phyloP scores from a whole-genome alignment of 30 jellyfish, hydroid and myxozoan genomes.

The Aurelia aurita region DNA sequence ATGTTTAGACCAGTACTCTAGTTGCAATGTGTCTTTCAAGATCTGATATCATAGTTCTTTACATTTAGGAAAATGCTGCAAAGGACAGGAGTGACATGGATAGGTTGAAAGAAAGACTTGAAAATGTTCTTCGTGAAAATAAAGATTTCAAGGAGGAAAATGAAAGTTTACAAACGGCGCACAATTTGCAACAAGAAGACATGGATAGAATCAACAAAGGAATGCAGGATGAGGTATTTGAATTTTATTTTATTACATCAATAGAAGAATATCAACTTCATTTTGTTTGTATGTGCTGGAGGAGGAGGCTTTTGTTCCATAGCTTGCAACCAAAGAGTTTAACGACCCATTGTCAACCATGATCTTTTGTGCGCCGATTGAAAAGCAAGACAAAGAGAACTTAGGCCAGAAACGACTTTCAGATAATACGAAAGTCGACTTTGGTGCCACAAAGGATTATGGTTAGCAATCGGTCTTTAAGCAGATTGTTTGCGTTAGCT shows the following conservation, averaged over 20 bases:
- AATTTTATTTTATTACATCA: neutral
- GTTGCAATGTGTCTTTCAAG: neutral
- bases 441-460: too few relatives aligned
- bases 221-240: constrained; percentile 48
- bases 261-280: neutral
- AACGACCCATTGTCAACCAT: too few relatives aligned
- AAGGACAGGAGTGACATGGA: constrained; percentile 9
- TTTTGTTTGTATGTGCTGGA: neutral
- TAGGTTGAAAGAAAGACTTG: constrained; percentile 19
- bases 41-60: neutral
- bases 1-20: too few relatives aligned
- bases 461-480: too few relatives aligned
- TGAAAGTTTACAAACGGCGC: constrained; percentile 71
- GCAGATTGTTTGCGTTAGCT: too few relatives aligned
- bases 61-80: neutral
- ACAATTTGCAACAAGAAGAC: constrained; percentile 42
- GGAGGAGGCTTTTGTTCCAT: neutral
- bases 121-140: constrained; percentile 10
- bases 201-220: constrained; percentile 18
- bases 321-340: too few relatives aligned
- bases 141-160: constrained; percentile 55
- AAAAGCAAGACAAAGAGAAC: too few relatives aligned
- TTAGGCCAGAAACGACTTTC: too few relatives aligned
- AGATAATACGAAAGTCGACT: too few relatives aligned
- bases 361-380: too few relatives aligned